phyloP scores from a whole-genome alignment of 2,888 invertebrate genomes.

The Aquatica leii region DNA sequence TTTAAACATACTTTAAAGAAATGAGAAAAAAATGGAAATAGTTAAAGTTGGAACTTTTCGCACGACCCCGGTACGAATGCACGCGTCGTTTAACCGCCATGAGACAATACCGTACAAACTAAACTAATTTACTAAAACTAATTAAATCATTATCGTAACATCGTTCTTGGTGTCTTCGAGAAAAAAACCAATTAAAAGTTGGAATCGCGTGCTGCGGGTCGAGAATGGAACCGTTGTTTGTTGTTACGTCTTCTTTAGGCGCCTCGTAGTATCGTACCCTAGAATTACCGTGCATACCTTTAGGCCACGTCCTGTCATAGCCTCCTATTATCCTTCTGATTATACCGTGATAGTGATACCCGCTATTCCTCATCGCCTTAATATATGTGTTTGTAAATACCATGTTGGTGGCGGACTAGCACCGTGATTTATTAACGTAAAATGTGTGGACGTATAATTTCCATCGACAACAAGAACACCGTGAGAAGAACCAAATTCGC shows the following conservation, averaged over 20 bases:
- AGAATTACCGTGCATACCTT: slow-evolving; percentile 52
- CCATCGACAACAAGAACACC: background rate
- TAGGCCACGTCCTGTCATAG: slow-evolving; percentile 54
- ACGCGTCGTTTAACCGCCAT: too few relatives aligned
- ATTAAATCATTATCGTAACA: too few relatives aligned
- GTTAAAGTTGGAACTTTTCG: too few relatives aligned
- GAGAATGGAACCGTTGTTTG: slow-evolving; percentile 44
- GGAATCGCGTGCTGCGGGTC: slow-evolving; percentile 30
- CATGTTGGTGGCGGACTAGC: slow-evolving; percentile 51
- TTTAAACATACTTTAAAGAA: slow-evolving; percentile 15
- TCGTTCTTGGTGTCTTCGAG: too few relatives aligned
- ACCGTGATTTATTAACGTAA: slow-evolving; percentile 31
- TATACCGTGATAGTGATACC: slow-evolving; percentile 43
- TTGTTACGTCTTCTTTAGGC: slow-evolving; percentile 58
- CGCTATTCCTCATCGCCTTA: slow-evolving; percentile 43
- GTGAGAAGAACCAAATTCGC: too few relatives aligned
- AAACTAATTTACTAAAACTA: too few relatives aligned
- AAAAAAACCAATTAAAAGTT: too few relatives aligned
- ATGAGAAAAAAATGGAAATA: too few relatives aligned
- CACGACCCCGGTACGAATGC: too few relatives aligned
- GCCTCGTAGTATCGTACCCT: slow-evolving; percentile 54
- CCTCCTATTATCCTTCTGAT: slow-evolving; percentile 46
- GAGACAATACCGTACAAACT: too few relatives aligned
- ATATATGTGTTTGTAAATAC: slow-evolving; percentile 55
- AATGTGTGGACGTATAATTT: slow-evolving; percentile 19